Conservation (phyloP, 2,113 vertebrate genomes). For the Ceuthmochares aereus region DNA sequence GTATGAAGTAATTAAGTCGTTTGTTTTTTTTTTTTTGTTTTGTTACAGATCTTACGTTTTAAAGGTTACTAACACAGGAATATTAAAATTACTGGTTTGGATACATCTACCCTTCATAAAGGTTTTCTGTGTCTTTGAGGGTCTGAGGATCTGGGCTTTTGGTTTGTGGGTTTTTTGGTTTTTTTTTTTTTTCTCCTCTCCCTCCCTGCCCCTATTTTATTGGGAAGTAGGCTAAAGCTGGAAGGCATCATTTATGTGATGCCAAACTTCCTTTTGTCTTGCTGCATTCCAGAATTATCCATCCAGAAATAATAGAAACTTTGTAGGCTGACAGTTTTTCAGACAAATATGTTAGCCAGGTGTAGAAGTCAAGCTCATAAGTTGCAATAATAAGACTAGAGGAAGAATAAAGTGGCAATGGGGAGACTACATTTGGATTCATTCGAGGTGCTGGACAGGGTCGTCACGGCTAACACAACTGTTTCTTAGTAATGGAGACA, state of each 20-base stretch:
- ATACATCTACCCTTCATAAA: neutral
- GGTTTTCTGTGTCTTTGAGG: neutral
- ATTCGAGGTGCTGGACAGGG: neutral
- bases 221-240: neutral
- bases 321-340: neutral
- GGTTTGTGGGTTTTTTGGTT: neutral
- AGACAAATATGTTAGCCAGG: conserved; percentile 10
- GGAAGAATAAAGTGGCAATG: neutral
- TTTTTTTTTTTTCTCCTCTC: fast-evolving
- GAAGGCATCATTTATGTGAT: neutral
- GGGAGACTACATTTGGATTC: neutral
- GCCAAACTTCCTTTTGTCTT: neutral
- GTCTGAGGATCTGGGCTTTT: neutral
- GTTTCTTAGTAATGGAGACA: neutral
- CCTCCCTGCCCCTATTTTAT: neutral
- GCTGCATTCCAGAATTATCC: neutral
- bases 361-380: neutral
- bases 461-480: neutral
- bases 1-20: neutral
- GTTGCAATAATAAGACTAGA: neutral
- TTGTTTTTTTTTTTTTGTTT: neutral
- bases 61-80: neutral
- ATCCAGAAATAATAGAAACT: neutral
- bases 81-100: neutral
- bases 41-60: neutral